These are phyloP conservation scores for Rhynchophorus ferrugineus DNA, from an alignment of 1,140 invertebrate species.

Conservation along the genomic window DNA sequence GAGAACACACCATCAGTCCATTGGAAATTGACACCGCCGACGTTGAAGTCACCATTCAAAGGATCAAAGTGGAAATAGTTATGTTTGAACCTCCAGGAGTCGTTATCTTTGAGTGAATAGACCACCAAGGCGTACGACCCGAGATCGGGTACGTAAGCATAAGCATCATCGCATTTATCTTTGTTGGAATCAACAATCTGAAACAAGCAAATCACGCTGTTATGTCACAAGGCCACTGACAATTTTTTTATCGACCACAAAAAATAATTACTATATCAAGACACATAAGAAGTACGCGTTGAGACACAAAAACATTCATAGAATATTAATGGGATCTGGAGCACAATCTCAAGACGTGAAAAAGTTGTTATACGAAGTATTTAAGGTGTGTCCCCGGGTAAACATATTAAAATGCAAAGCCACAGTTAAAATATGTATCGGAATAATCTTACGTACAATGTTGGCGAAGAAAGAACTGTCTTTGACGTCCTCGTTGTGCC, in stretches of 20 bases:
- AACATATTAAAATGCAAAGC: too few species aligned
- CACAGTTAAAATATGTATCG: too few species aligned
- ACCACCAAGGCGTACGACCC: slow-evolving; percentile 66
- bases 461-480: slow-evolving; percentile 67
- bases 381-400: too few species aligned
- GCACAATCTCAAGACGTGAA: too few species aligned
- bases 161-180: slow-evolving; percentile 62
- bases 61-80: slow-evolving; percentile 79
- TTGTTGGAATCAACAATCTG: slow-evolving; percentile 56
- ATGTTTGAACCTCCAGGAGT: slow-evolving; percentile 68
- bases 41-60: slow-evolving; percentile 59
- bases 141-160: slow-evolving; percentile 67
- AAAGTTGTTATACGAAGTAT: too few species aligned
- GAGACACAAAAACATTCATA: too few species aligned
- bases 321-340: too few species aligned
- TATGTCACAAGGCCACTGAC: too few species aligned
- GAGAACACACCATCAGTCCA: slow-evolving; percentile 72
- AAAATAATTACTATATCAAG: too few species aligned
- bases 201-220: slow-evolving; percentile 17
- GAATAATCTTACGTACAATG: slow-evolving; percentile 39
- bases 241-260: too few species aligned
- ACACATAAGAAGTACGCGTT: too few species aligned
- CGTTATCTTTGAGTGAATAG: slow-evolving; percentile 62
- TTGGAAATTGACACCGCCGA: slow-evolving; percentile 65
- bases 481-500: slow-evolving; percentile 53